Conservation (phyloP, 1,140 invertebrate species). For the Macrosteles quadrilineatus region DNA sequence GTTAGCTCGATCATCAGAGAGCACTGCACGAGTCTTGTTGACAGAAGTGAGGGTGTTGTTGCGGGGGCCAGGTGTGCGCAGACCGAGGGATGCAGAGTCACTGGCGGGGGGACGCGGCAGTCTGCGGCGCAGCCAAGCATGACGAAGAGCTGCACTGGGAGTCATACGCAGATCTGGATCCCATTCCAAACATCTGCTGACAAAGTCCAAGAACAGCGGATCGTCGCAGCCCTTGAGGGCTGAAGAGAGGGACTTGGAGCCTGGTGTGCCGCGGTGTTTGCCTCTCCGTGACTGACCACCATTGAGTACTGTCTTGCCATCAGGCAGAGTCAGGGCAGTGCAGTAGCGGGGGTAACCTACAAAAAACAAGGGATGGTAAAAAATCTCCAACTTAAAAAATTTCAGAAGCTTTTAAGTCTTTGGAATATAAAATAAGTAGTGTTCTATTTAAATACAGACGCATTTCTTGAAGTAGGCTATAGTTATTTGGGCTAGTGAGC, state of each 20-base stretch:
- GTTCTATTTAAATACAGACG: too few relatives aligned
- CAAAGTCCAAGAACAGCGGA: slow-evolving; percentile 94
- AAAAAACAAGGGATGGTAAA: not conserved
- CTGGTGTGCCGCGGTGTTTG: slow-evolving; percentile 91
- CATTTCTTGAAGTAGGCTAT: too few relatives aligned
- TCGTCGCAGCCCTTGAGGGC: slow-evolving; percentile 96
- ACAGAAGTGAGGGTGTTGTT: slow-evolving; percentile 39
- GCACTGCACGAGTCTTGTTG: slow-evolving; percentile 43
- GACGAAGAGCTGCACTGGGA: slow-evolving; percentile 85
- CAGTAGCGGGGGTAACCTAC: slow-evolving; percentile 89
- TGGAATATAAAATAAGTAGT: not conserved
- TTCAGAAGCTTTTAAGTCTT: not conserved
- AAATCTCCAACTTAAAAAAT: not conserved
- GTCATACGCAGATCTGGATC: slow-evolving; percentile 92
- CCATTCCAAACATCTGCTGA: slow-evolving; percentile 93
- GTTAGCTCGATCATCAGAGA: slow-evolving; percentile 51
- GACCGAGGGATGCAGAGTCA: slow-evolving; percentile 40
- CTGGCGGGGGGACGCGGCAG: slow-evolving; percentile 82
- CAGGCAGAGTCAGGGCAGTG: slow-evolving; percentile 78
- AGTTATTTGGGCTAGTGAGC: too few relatives aligned
- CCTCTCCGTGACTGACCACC: slow-evolving; percentile 87
- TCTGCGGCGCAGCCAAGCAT: slow-evolving; percentile 90
- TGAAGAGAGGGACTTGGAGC: slow-evolving; percentile 82
- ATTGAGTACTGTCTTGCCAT: slow-evolving; percentile 85
- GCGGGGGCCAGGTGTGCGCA: slow-evolving; percentile 41